Conservation (phyloP, 1,140 invertebrate species). For the Drosophila nannoptera region DNA sequence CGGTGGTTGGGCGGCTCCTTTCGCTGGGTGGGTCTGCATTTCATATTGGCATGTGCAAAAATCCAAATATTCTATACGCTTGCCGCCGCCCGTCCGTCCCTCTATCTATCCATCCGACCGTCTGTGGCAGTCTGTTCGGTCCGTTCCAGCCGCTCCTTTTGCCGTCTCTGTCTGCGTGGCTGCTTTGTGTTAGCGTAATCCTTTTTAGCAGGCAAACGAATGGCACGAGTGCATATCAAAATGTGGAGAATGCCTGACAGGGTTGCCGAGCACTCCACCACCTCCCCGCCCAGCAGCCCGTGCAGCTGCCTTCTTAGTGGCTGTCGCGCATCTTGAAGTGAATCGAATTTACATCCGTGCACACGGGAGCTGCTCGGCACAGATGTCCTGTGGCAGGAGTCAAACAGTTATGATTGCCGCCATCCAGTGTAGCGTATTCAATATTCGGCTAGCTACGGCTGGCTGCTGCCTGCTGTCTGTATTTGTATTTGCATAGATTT, state of each 20-base stretch:
- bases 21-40: constrained; percentile 37
- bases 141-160: constrained; percentile 30
- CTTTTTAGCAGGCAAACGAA: constrained; percentile 64
- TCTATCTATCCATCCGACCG: constrained; percentile 2
- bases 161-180: constrained; percentile 45
- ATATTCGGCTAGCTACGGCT: constrained; percentile 20
- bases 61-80: constrained; percentile 61
- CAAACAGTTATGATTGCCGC: constrained; percentile 25
- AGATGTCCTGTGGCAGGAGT: constrained; percentile 25
- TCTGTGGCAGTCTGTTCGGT: constrained; percentile 6
- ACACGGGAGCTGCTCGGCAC: constrained; percentile 39
- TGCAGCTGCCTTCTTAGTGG: constrained; percentile 41
- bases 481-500: constrained; percentile 35
- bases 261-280: constrained; percentile 40
- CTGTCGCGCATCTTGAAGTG: constrained; percentile 64
- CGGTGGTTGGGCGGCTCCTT: constrained; percentile 13
- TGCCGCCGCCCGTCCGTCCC: constrained; percentile 44
- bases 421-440: constrained; percentile 17
- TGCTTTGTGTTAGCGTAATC: constrained; percentile 70
- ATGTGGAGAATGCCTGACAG: constrained; percentile 72
- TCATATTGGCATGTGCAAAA: constrained; percentile 74
- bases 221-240: constrained; percentile 61
- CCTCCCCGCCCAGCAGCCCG: constrained; percentile 4
- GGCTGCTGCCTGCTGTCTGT: neutral
- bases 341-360: constrained; percentile 65